Conservation (phyloP, 1,140 invertebrate species). For the Ganaspis sp. region DNA sequence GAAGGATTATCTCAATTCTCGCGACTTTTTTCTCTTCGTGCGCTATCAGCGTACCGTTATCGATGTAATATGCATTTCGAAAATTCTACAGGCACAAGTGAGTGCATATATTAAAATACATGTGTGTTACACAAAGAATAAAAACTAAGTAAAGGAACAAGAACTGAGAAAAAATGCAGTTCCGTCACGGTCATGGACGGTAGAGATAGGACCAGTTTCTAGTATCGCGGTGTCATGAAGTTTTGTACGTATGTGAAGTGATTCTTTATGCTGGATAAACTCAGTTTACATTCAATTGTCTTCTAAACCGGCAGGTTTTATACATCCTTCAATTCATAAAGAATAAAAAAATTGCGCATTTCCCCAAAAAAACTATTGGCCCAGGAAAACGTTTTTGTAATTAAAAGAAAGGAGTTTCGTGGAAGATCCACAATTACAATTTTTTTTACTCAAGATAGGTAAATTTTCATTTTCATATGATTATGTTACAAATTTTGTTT, state of each 20-base stretch:
- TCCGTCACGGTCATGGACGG: slow-evolving; percentile 26
- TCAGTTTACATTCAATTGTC: slow-evolving; percentile 27
- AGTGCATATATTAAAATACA: slow-evolving; percentile 19
- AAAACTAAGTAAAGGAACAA: slow-evolving; percentile 33
- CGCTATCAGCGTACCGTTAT: not conserved
- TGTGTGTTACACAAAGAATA: slow-evolving; percentile 19
- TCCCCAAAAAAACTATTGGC: too few species aligned
- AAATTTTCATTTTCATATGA: too few species aligned
- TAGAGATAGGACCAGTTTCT: slow-evolving; percentile 43
- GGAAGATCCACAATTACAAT: too few species aligned
- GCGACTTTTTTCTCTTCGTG: not conserved
- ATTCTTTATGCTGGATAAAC: slow-evolving; percentile 18
- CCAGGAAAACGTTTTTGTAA: too few species aligned
- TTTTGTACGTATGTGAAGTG: slow-evolving; percentile 39
- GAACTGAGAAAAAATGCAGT: slow-evolving; percentile 35
- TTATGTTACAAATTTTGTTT: too few species aligned
- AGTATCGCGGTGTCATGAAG: slow-evolving; percentile 39
- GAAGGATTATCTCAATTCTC: not conserved
- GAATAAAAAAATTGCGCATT: not conserved
- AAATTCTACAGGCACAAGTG: slow-evolving; percentile 20
- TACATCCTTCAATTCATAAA: not conserved
- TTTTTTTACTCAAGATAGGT: too few species aligned
- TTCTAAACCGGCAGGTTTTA: not conserved
- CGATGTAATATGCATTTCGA: slow-evolving; percentile 4
- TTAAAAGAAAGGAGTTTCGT: too few species aligned